phyloP scores from a whole-genome alignment of 1,140 invertebrate species.

The Bombus pyrosoma region DNA sequence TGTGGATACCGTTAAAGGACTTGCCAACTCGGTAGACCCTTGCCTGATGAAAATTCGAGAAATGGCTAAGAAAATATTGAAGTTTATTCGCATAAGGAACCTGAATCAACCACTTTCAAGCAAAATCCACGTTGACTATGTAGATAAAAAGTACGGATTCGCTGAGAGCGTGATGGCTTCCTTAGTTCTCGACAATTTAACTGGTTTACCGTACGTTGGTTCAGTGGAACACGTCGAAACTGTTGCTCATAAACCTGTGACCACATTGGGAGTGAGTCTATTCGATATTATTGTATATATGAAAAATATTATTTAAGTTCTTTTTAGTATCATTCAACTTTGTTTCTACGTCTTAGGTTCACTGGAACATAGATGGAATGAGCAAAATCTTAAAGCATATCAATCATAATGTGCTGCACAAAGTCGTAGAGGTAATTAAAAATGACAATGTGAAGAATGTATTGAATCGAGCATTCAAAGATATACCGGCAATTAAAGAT shows the following conservation, averaged over 20 bases:
- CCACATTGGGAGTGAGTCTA: conserved; percentile 61
- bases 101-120: conserved; percentile 51
- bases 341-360: conserved; percentile 52
- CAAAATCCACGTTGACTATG: conserved; percentile 65
- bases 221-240: conserved; percentile 43
- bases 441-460: conserved; percentile 56
- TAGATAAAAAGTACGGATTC: conserved; percentile 69
- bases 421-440: conserved; percentile 9
- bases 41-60: conserved; percentile 71
- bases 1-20: conserved; percentile 75
- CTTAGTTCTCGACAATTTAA: conserved; percentile 53
- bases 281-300: neutral
- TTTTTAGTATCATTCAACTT: neutral
- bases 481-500: conserved; percentile 46
- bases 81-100: conserved; percentile 64
- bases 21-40: conserved; percentile 75
- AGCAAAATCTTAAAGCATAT: conserved; percentile 42
- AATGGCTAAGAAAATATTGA: conserved; percentile 68
- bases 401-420: conserved; percentile 16
- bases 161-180: conserved; percentile 59
- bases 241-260: conserved; percentile 47
- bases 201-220: conserved; percentile 61
- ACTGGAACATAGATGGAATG: conserved; percentile 60
- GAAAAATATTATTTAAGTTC: neutral
- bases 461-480: conserved; percentile 35